A percentile compares a stretch with the other conserved stretches of the same genome.
phyloP scores from a whole-genome alignment of 1,140 invertebrate species.

The Calliopsis andreniformis region DNA sequence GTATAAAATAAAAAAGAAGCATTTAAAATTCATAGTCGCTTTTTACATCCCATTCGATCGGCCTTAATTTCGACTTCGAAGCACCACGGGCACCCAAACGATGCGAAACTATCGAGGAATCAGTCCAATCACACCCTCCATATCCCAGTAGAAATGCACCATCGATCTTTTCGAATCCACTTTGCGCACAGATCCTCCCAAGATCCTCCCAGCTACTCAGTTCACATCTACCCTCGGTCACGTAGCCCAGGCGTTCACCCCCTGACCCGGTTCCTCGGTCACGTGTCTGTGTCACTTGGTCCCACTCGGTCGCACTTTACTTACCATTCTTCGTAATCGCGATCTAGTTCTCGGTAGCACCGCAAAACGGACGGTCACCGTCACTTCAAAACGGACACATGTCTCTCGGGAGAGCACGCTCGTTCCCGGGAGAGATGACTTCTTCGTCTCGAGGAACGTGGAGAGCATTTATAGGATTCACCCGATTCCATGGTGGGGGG shows the following conservation, averaged over 20 bases:
- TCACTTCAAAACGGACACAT: slow-evolving; percentile 73
- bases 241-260: background rate
- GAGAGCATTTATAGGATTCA: slow-evolving; percentile 82
- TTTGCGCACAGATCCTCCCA: slow-evolving; percentile 1
- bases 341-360: slow-evolving; percentile 38
- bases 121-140: too few relatives aligned
- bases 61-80: background rate
- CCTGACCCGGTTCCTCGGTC: background rate
- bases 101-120: too few relatives aligned
- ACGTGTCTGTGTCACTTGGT: slow-evolving; percentile 39
- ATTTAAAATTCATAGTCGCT: too few relatives aligned
- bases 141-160: background rate
- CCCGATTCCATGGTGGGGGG: slow-evolving; percentile 71
- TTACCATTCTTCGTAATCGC: slow-evolving; percentile 71
- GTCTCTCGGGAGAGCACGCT: slow-evolving; percentile 72
- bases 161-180: too few relatives aligned
- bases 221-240: too few relatives aligned
- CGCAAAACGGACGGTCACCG: slow-evolving; percentile 37
- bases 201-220: background rate
- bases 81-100: too few relatives aligned
- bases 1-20: too few relatives aligned
- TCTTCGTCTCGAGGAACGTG: slow-evolving; percentile 73
- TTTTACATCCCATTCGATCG: too few relatives aligned
- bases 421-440: slow-evolving; percentile 77
- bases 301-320: slow-evolving; percentile 60